Evolutionary conservation across 2,888 invertebrate species (phyloP).

Genomic region (Toxonevra muliebris): DNA sequence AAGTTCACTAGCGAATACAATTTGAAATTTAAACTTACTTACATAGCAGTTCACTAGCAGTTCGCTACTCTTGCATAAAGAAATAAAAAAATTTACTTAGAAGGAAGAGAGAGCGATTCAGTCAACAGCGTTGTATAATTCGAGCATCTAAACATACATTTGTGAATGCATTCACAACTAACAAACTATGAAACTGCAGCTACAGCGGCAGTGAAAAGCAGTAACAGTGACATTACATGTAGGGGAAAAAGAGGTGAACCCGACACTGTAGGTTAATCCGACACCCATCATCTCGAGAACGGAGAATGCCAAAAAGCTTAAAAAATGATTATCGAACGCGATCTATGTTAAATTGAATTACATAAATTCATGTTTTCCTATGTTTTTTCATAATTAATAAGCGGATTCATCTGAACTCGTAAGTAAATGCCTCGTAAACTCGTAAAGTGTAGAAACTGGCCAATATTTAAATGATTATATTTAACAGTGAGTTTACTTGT

Average conservation of each 20-base stretch:
- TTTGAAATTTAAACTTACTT: slow-evolving; percentile 31
- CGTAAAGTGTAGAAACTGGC: too few species aligned
- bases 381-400: too few species aligned
- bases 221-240: background rate
- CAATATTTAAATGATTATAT: too few species aligned
- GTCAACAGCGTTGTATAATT: slow-evolving; percentile 16
- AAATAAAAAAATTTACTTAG: too few species aligned
- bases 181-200: slow-evolving; percentile 16
- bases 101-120: background rate
- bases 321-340: slow-evolving; percentile 15
- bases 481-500: too few species aligned
- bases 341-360: too few species aligned
- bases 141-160: slow-evolving; percentile 18
- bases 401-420: too few species aligned
- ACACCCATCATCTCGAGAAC: slow-evolving; percentile 42
- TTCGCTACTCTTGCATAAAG: background rate
- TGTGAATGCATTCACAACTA: slow-evolving; percentile 6
- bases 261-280: background rate
- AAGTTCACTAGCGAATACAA: slow-evolving; percentile 24
- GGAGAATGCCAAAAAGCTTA: slow-evolving; percentile 37
- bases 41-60: slow-evolving; percentile 18
- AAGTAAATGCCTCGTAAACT: too few species aligned
- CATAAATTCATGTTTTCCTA: too few species aligned
- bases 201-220: slow-evolving; percentile 34
- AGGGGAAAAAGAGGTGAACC: background rate